These are phyloP conservation scores for Synergus gifuensis DNA, from an alignment of 2,888 invertebrate species.

Conservation along the genomic window DNA sequence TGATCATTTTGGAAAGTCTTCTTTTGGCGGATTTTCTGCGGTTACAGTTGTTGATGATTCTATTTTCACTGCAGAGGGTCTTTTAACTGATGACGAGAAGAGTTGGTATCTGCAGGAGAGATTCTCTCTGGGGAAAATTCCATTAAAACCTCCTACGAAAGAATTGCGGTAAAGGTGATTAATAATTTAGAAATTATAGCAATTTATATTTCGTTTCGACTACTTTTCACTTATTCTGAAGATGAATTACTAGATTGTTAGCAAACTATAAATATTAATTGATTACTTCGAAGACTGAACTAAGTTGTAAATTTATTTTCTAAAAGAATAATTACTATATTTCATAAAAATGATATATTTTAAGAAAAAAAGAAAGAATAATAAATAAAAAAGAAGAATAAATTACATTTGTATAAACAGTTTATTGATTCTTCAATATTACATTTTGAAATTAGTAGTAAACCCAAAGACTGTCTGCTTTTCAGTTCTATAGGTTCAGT, in stretches of 20 bases:
- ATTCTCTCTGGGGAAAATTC: constrained; percentile 70
- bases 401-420: background rate
- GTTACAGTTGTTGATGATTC: constrained; percentile 64
- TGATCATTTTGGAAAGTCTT: constrained; percentile 52
- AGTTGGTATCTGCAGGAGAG: constrained; percentile 63
- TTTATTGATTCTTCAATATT: background rate
- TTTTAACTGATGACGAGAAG: constrained; percentile 72
- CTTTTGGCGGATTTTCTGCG: constrained; percentile 53
- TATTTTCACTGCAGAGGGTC: constrained; percentile 64
- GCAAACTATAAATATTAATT: background rate
- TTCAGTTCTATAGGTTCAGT: background rate
- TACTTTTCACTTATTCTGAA: background rate
- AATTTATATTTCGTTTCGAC: background rate
- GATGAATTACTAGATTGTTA: background rate
- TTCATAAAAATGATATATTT: background rate
- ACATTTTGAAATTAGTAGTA: background rate
- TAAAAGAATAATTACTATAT: background rate
- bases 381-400: background rate
- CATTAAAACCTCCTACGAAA: constrained; percentile 71
- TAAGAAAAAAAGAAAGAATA: too few relatives aligned
- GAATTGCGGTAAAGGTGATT: constrained; percentile 63
- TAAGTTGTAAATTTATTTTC: too few relatives aligned
- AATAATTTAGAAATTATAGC: background rate
- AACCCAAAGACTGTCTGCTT: background rate
- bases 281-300: background rate